These are phyloP conservation scores for Rhincodon typus DNA, from an alignment of 2,797 vertebrate species.

Conservation along the genomic window DNA sequence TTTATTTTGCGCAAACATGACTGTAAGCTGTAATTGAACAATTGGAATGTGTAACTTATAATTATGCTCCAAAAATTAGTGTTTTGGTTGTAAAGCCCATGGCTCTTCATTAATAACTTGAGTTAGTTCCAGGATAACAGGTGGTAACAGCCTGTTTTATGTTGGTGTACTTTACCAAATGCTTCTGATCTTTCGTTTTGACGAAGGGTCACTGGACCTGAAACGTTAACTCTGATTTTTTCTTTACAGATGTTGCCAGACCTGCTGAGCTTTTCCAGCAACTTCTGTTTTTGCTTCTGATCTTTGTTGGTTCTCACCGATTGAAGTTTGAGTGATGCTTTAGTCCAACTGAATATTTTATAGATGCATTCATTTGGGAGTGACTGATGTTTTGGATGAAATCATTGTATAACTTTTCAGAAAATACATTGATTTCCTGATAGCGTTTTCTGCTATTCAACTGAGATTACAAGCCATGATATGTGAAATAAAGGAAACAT, in stretches of 20 bases:
- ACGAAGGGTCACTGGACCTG: too few relatives aligned
- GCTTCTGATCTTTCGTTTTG: too few relatives aligned
- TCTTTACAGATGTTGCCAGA: too few relatives aligned
- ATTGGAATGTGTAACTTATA: neutral
- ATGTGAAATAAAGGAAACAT: too few relatives aligned
- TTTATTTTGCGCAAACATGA: neutral
- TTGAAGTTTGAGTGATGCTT: neutral
- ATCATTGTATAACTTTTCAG: neutral
- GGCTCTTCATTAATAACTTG: neutral
- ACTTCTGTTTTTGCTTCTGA: too few relatives aligned
- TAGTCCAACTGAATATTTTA: neutral
- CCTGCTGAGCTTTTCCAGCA: too few relatives aligned
- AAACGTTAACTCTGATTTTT: too few relatives aligned
- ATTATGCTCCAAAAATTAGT: neutral
- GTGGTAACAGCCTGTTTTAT: neutral
- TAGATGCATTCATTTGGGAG: neutral
- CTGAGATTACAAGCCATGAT: neutral
- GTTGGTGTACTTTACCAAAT: neutral
- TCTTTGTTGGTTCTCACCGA: neutral
- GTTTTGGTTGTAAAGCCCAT: neutral
- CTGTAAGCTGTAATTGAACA: neutral
- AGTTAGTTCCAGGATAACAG: neutral
- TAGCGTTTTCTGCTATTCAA: neutral
- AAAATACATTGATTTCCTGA: neutral
- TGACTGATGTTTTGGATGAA: neutral